A percentile compares a stretch with the other conserved stretches of the same genome.
Evolutionary conservation across 2,888 invertebrate genomes (phyloP).

Genomic region (Auanema sp.): DNA sequence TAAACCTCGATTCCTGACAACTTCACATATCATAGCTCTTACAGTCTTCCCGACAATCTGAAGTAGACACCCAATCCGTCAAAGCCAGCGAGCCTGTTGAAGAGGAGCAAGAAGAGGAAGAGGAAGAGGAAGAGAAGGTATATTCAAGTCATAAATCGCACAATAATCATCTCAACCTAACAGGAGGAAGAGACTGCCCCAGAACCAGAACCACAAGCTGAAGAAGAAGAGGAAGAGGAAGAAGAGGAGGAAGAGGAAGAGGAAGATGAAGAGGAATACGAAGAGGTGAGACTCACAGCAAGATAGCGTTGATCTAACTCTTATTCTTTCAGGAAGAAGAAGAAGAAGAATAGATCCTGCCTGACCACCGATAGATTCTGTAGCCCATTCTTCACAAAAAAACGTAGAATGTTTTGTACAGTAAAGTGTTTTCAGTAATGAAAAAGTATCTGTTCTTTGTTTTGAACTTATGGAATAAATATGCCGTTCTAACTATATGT

Average conservation of each 20-base stretch:
- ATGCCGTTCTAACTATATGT: neutral
- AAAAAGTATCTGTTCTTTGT: constrained; percentile 1
- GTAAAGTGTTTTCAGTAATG: neutral
- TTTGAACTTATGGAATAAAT: neutral
- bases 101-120: constrained; percentile 38
- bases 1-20: neutral
- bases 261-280: constrained; percentile 46
- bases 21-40: neutral
- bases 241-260: constrained; percentile 38
- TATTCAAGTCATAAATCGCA: too few species aligned
- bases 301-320: neutral
- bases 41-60: constrained; percentile 42
- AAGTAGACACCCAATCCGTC: constrained; percentile 40
- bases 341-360: constrained; percentile 1
- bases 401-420: constrained; percentile 8
- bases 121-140: constrained; percentile 37
- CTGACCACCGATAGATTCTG: constrained; percentile 2
- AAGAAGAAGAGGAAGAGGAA: constrained; percentile 38
- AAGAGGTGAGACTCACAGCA: constrained; percentile 26
- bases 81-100: constrained; percentile 38
- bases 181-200: constrained; percentile 23
- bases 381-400: constrained; percentile 4
- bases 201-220: constrained; percentile 23
- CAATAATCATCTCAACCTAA: too few species aligned
- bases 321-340: neutral